Conservation (phyloP, 1,140 invertebrate genomes). For the Tetragonula clypearis region DNA sequence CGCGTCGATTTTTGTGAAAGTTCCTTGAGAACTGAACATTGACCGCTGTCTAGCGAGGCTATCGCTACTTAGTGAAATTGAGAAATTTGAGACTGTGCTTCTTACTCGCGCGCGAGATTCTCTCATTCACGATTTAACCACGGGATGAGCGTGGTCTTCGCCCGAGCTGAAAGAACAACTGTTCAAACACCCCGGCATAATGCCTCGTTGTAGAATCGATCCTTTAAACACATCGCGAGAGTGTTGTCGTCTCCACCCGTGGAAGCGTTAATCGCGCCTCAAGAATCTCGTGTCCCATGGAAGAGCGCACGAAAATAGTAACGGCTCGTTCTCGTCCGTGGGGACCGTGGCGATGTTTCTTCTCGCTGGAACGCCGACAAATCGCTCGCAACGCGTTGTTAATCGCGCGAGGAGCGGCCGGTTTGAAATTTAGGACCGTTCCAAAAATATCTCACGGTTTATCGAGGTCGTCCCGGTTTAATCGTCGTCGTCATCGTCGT, state of each 20-base stretch:
- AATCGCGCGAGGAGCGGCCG: conserved; percentile 41
- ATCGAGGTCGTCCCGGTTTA: conserved; percentile 15
- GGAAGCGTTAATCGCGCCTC: conserved; percentile 34
- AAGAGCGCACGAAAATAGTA: conserved; percentile 50
- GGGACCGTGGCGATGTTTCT: conserved; percentile 45
- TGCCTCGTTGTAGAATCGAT: conserved; percentile 47
- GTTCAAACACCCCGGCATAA: conserved; percentile 33
- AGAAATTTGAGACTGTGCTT: background rate
- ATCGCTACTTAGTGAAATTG: too few species aligned
- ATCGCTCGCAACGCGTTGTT: conserved; percentile 54
- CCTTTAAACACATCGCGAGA: conserved; percentile 19
- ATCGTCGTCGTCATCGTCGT: conserved; percentile 17
- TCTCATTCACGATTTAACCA: background rate
- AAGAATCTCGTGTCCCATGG: conserved; percentile 5
- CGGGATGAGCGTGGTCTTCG: background rate
- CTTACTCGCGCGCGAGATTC: background rate
- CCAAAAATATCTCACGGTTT: conserved; percentile 34
- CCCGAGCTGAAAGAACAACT: conserved; percentile 8
- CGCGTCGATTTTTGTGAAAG: too few species aligned
- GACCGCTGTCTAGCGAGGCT: too few species aligned
- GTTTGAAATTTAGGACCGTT: conserved; percentile 41
- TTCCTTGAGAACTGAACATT: too few species aligned
- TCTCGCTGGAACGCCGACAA: conserved; percentile 51
- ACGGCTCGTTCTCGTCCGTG: conserved; percentile 36
- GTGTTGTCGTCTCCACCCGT: background rate